Percentiles rank a stretch among this genome's conserved stretches.
Evolutionary conservation across 1,140 invertebrate genomes (phyloP).

Genomic region (Drosophila orosa): DNA sequence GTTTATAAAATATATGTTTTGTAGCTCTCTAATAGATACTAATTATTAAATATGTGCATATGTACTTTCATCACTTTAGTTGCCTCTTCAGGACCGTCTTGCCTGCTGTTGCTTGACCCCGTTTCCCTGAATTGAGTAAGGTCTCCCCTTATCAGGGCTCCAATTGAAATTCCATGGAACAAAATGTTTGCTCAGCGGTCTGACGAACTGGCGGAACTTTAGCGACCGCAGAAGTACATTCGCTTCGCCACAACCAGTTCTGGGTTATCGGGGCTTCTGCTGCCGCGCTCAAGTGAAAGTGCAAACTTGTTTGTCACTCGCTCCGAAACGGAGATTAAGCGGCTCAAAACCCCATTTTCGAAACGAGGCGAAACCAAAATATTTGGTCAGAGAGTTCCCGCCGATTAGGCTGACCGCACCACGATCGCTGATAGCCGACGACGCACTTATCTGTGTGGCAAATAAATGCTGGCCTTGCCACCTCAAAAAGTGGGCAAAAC

Average conservation of each 20-base stretch:
- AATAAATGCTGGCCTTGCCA: slow-evolving; percentile 11
- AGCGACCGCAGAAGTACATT: slow-evolving; percentile 4
- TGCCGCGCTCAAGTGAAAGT: slow-evolving; percentile 31
- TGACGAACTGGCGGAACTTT: slow-evolving; percentile 7
- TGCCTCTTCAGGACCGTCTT: not conserved
- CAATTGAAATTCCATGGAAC: slow-evolving; percentile 25
- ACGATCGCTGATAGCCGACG: not conserved
- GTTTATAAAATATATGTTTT: not conserved
- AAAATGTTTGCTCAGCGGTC: slow-evolving; percentile 22
- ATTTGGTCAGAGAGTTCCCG: slow-evolving; percentile 21
- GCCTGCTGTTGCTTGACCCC: slow-evolving; percentile 6
- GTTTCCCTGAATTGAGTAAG: slow-evolving; percentile 29
- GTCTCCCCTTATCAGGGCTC: slow-evolving; percentile 23
- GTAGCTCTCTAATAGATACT: not conserved
- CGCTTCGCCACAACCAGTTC: slow-evolving; percentile 43
- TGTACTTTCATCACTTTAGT: too few species aligned
- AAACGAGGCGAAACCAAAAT: slow-evolving; percentile 37
- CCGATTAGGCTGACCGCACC: slow-evolving; percentile 23
- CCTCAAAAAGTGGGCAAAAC: slow-evolving; percentile 32
- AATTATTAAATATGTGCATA: too few species aligned
- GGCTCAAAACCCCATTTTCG: slow-evolving; percentile 12
- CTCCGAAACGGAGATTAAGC: slow-evolving; percentile 28
- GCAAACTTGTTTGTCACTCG: slow-evolving; percentile 37
- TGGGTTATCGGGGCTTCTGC: slow-evolving; percentile 29
- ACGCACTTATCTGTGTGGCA: slow-evolving; percentile 15